Base-by-base conservation (phyloP, 2,888 invertebrate genomes). In the Lampropteryx suffumata region DNA sequence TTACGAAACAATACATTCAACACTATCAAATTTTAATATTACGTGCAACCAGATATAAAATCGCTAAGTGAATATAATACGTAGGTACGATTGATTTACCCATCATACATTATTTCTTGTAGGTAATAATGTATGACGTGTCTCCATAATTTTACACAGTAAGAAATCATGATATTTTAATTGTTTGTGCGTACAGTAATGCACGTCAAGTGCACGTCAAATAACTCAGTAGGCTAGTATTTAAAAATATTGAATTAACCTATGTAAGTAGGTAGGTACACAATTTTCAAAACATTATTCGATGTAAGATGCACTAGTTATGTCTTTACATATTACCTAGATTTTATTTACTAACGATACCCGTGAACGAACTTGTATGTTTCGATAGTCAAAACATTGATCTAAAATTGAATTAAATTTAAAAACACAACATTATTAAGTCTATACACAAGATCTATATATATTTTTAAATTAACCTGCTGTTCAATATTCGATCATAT, bases 281-380 rank as follows among this genome's bases (percentile, higher is more conserved):
- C 7, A 24, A 7, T 6, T 24, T 24, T 24, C 1, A 7, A 24
- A 7, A 7, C 7, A 4, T 6, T 24, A 17, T 24, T 24, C 24
- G 24, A 24, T 24, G 24, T 24, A 24, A 7, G 24, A 17, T 17
- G 17, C 17, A 17, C 3, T 17, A n/a, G n/a, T n/a, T n/a, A n/a
- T n/a, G n/a, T n/a, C n/a, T 17, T 17, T 3, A 17, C 17, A 17
- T 17, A 12, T 9, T 13, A 32, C 3, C 32, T 32, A 32, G 32
- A 14, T 11, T 21, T 21, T 21, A 21, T 21, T 21, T 61, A 40
- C 17, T 35, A 46, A 42, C 14, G 42, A 44, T 57, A 80, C 81
- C 81, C 81, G 82, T 82, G 69, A 76, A 65, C 71, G 80, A 82
- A 82, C 81, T 81, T 79, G 78, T 74, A 10, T 13, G 11, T 40